Base-by-base conservation (phyloP, 2,888 invertebrate species). In the Phasia obesa region DNA sequence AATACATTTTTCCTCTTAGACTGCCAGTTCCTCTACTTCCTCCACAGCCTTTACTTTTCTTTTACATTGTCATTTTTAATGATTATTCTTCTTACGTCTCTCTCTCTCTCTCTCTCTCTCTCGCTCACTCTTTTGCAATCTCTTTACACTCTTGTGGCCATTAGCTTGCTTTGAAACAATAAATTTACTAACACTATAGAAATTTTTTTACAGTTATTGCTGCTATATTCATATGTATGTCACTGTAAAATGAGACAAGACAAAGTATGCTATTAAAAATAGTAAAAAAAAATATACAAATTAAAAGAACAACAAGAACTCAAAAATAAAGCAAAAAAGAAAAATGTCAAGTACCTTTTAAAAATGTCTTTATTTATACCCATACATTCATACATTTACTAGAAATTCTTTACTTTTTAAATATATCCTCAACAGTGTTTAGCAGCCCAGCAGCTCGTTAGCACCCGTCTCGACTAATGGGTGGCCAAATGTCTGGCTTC, bases 331-430 rank as follows among this genome's bases (percentile, higher is more conserved):
- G 27, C 21, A 23, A 23, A 21, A 51, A 60, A 19, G 17, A 44
- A 73, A 79, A 79, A 71, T 83, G 84, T 85, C 84, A 84, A 84
- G 84, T 80, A 84, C 77, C 84, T 74, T 84, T 81, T 73, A 64
- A 64, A 73, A 67, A 76, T 53, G 31, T 71, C 65, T 83, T 71
- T 65, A 70, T 75, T 74, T 74, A 15, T 25, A 47, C 11, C 65
- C 53, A 59, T 13, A 69, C 53, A 82, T 59, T 60, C 84, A 75
- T 81, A 86, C 84, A 82, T 38, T 19, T 19, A 25, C 51, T n/a
- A 17, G 9, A 31, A 31, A 35, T 59, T 44, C 19, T 35, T n/a
- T 6, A 15, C 23, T 15, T 70, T 27, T 55, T 44, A 51, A 71
- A 60, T 59, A 19, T 38, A 9, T 5, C 27, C 2, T 15, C 0